A percentile compares a stretch with the other conserved stretches of the same genome.
These are phyloP conservation scores for Syngnathoides biaculeatus DNA, from an alignment of 2,113 vertebrate genomes.

Conservation along the genomic window DNA sequence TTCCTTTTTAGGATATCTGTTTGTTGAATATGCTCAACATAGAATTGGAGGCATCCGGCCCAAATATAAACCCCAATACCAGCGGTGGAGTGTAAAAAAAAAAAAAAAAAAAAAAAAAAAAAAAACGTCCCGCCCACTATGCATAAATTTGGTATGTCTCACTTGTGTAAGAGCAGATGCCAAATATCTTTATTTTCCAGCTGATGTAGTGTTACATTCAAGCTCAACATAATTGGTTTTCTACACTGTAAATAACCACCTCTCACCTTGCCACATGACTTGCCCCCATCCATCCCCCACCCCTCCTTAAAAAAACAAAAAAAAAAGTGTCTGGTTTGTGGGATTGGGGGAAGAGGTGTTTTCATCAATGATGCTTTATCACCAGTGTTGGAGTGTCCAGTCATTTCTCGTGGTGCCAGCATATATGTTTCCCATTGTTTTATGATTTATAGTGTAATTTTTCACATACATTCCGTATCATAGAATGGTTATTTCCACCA, in stretches of 20 bases:
- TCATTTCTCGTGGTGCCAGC: conserved; percentile 59
- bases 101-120: neutral
- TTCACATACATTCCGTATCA: neutral
- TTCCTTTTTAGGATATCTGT: neutral
- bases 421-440: conserved; percentile 15
- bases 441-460: neutral
- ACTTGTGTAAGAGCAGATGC: neutral
- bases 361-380: conserved; percentile 63
- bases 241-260: neutral
- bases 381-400: conserved; percentile 59
- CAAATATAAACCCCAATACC: neutral
- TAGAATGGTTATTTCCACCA: neutral
- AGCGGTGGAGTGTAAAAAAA: neutral
- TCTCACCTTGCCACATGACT: neutral
- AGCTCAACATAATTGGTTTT: neutral
- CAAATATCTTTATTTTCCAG: neutral
- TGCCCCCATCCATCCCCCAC: neutral
- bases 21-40: neutral
- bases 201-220: neutral
- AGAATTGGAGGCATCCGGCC: neutral
- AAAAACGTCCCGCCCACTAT: neutral
- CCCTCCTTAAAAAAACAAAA: neutral
- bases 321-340: conserved; percentile 38
- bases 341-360: conserved; percentile 9
- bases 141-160: neutral